Evolutionary conservation across 2,797 vertebrate genomes (phyloP).

Genomic region (Brachyrhaphis roseni): DNA sequence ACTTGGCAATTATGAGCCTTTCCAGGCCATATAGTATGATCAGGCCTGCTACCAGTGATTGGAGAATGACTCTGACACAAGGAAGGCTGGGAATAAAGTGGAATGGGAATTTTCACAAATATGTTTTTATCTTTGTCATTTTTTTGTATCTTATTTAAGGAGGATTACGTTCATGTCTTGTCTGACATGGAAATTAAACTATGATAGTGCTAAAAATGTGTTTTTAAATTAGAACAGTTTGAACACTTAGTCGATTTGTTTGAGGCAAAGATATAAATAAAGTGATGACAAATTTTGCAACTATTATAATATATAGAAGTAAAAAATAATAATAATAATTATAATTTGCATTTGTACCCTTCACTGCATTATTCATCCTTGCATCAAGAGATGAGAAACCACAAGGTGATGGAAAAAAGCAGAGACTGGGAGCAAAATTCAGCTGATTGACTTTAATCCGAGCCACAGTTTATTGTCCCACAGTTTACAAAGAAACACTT

Average conservation of each 20-base stretch:
- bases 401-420: background rate
- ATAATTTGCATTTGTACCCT: background rate
- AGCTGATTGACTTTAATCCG: background rate
- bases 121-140: background rate
- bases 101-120: background rate
- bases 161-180: background rate
- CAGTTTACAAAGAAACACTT: background rate
- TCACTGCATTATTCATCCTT: background rate
- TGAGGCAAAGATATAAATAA: no score
- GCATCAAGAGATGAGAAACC: background rate
- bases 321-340: background rate
- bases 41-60: slow-evolving; percentile 56
- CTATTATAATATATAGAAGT: no score
- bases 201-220: background rate
- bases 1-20: slow-evolving; percentile 73
- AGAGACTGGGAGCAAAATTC: background rate
- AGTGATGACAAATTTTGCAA: background rate
- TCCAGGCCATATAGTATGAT: slow-evolving; percentile 71
- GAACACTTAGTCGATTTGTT: no score
- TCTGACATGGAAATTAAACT: background rate
- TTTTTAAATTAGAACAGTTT: background rate
- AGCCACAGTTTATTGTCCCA: background rate
- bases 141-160: background rate
- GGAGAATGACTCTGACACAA: background rate
- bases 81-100: background rate